Evolutionary conservation across 2,888 invertebrate species (phyloP), one percentile per base, ranked within the genome.

Genomic region (Lordiphosa andalusiaca): DNA sequence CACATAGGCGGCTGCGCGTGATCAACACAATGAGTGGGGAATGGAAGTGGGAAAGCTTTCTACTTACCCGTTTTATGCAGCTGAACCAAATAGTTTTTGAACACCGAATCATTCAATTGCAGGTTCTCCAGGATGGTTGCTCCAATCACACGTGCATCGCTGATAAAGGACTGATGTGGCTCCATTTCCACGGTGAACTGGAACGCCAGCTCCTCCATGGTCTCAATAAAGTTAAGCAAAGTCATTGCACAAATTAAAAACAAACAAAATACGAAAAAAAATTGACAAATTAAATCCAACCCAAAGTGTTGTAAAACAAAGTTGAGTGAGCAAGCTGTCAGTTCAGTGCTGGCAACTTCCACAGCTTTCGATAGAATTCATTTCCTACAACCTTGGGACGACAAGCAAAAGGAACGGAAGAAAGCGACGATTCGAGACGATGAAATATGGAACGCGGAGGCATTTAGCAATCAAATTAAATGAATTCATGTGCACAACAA

Each of bases 41-140:
- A n/a, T 12, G 5, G 16, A 0, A 25, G 6, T 25, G 0, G 13
- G 13, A 30, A 23, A 6, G n/a, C 4, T 4, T 3, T 4, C 1
- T 0, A 30, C 50, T 61, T 39, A 78, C 74, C 64, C 3, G 61
- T 62, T 0, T 21, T 50, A 2, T 44, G 47, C 21, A 74, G 38
- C 1, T 53, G 6, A 0, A 1, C 16, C 10, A 74, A 3, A 9
- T 30, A 19, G 2, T 49, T 3, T 6, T 42, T n/a, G 9, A 69
- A 73, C 0, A 42, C 0, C 2, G 70, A 56, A 4, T 42, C 3
- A 5, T 54, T 53, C 2, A 5, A 2, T 3, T 33, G 0, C 38
- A 73, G 6, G 4, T 61, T 41, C 2, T 0, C 0, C 5, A 46
- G 38, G 2, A 73, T 41, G 0, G 47, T n/a, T n/a, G n/a, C n/a